A percentile compares a stretch with the other conserved stretches of the same genome.
Evolutionary conservation across 2,113 vertebrate species (phyloP).

Genomic region (Cercopithecus mona): DNA sequence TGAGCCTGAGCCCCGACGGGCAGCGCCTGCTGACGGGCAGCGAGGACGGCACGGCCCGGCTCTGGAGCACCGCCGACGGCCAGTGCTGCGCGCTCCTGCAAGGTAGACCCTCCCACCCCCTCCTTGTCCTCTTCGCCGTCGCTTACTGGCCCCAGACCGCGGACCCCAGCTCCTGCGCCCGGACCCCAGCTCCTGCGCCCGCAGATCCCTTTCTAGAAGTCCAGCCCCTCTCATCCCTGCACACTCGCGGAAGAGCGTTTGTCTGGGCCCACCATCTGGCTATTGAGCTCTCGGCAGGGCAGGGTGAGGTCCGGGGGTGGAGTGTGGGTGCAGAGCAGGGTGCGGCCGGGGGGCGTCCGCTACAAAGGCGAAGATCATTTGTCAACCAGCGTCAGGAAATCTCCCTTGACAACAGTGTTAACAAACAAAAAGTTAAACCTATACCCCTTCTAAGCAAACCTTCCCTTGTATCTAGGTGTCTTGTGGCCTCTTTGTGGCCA

Average conservation of each 20-base stretch:
- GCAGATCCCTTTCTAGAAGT: background rate
- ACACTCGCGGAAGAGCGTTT: too few relatives aligned
- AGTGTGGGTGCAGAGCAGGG: background rate
- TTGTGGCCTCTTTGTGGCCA: background rate
- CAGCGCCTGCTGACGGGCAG: constrained; percentile 88
- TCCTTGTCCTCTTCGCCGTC: accelerated
- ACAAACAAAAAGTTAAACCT: background rate
- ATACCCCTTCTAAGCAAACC: background rate
- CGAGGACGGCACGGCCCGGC: constrained; percentile 87
- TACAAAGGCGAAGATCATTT: background rate
- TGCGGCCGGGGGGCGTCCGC: background rate
- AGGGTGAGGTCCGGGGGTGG: background rate
- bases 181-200: background rate
- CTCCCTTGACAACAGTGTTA: background rate
- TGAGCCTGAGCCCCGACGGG: constrained; percentile 89
- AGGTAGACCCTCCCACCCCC: constrained; percentile 77
- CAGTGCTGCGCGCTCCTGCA: constrained; percentile 85
- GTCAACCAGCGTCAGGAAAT: background rate
- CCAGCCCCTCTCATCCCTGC: background rate
- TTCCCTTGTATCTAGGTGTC: background rate
- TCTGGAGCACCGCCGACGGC: constrained; percentile 88
- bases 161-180: background rate
- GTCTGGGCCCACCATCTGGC: accelerated
- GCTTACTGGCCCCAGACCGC: background rate
- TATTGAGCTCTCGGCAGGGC: background rate